Percentiles rank a stretch among this genome's conserved stretches.
Conservation (phyloP, 2,113 vertebrate species). For the Erythrolamprus reginae region DNA sequence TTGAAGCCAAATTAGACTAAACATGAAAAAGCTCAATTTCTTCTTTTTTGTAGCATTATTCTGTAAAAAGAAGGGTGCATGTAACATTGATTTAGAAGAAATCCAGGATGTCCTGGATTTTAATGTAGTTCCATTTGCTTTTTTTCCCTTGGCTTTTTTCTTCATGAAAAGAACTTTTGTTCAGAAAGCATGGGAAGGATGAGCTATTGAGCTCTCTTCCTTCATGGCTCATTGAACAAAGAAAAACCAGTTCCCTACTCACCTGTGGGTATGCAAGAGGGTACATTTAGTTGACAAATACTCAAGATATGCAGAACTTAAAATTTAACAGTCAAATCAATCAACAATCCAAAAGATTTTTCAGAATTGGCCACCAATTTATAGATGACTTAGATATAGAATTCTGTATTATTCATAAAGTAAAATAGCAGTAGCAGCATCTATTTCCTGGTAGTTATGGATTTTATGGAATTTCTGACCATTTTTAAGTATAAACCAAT, state of each 20-base stretch:
- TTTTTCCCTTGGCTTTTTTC: conserved; percentile 36
- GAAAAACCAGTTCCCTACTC: conserved; percentile 63
- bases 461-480: neutral
- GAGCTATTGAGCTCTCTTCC: conserved; percentile 65
- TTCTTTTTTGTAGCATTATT: conserved; percentile 49
- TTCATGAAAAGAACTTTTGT: conserved; percentile 74
- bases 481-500: neutral
- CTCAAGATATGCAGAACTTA: conserved; percentile 77
- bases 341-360: conserved; percentile 58
- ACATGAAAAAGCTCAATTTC: neutral
- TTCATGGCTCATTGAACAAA: conserved; percentile 57
- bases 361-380: conserved; percentile 50
- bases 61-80: conserved; percentile 68
- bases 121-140: conserved; percentile 48
- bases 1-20: conserved; percentile 10
- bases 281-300: conserved; percentile 77
- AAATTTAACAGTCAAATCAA: conserved; percentile 57
- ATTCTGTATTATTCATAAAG: conserved; percentile 33
- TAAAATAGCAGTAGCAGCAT: conserved; percentile 22
- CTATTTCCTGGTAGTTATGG: neutral
- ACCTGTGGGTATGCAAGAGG: conserved; percentile 73
- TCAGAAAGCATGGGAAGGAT: conserved; percentile 55
- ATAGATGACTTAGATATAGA: conserved; percentile 59
- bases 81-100: conserved; percentile 48
- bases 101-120: conserved; percentile 48